A percentile compares a stretch with the other conserved stretches of the same genome.
phyloP scores from a whole-genome alignment of 2,113 vertebrate genomes.

The Brachionichthys hirsutus region DNA sequence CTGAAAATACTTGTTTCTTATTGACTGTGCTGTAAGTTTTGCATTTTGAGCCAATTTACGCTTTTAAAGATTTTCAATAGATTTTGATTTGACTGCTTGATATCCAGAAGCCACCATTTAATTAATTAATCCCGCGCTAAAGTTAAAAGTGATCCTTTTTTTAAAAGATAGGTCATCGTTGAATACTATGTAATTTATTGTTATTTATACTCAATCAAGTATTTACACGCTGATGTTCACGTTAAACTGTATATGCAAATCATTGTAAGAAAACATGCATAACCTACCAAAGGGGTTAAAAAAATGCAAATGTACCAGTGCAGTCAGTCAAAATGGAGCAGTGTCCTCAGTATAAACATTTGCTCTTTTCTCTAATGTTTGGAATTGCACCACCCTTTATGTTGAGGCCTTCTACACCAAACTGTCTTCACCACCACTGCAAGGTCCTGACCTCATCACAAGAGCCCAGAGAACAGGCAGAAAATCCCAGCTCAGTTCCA shows the following conservation, averaged over 20 bases:
- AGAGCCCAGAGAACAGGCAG: conserved; percentile 51
- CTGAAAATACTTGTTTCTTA: conserved; percentile 7
- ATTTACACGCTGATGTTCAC: neutral
- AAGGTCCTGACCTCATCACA: conserved; percentile 67
- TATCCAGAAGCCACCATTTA: neutral
- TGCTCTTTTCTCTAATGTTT: conserved; percentile 34
- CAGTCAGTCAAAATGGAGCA: conserved; percentile 2
- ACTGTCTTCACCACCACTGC: conserved; percentile 43
- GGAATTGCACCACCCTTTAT: conserved; percentile 46
- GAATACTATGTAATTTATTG: neutral
- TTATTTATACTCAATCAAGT: neutral
- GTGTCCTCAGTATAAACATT: conserved; percentile 38
- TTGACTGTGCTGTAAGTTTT: neutral
- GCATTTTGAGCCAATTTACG: neutral
- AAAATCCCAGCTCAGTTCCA: conserved; percentile 52
- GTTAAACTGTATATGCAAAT: no score
- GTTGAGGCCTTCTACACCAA: conserved; percentile 36
- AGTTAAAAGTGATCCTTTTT: neutral
- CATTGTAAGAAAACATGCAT: no score
- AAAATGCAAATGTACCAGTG: neutral
- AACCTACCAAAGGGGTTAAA: neutral
- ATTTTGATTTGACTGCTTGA: neutral
- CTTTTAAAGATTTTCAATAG: neutral
- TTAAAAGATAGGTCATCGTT: neutral
- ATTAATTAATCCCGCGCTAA: neutral